phyloP scores from a whole-genome alignment of 30 jellyfish, hydroid and myxozoan species.

The Aurelia coerulea region DNA sequence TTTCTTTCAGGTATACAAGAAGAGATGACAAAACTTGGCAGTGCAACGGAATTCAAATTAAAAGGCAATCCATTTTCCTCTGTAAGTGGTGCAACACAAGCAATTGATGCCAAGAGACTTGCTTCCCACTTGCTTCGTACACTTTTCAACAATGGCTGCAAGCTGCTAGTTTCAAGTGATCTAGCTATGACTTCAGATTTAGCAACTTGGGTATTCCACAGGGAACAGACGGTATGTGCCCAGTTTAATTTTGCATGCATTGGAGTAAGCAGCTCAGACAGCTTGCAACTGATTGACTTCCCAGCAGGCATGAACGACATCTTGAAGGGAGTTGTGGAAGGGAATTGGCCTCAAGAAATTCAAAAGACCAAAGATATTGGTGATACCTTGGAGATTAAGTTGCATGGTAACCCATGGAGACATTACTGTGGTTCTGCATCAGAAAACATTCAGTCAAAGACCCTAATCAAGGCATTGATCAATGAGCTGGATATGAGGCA shows the following conservation, averaged over 20 bases:
- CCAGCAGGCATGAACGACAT: constrained; percentile 37
- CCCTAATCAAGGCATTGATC: constrained; percentile 46
- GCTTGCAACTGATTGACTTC: constrained; percentile 33
- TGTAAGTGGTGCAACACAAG: constrained; percentile 5
- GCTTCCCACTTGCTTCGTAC: constrained; percentile 25
- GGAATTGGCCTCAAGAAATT: constrained; percentile 35
- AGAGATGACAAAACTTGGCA: constrained; percentile 24
- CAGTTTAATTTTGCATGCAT: constrained; percentile 37
- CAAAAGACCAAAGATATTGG: constrained; percentile 3
- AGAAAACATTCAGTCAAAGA: constrained; percentile 43
- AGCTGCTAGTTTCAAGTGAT: constrained; percentile 50
- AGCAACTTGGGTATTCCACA: constrained; percentile 66
- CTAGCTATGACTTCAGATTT: constrained; percentile 21
- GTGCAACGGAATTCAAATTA: constrained; percentile 52
- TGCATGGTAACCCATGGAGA: constrained; percentile 82
- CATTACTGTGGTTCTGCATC: constrained; percentile 29
- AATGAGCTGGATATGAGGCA: constrained; percentile 22
- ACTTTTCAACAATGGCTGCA: constrained; percentile 34
- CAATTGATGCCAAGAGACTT: constrained; percentile 10
- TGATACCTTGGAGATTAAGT: constrained; percentile 37
- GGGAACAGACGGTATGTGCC: constrained; percentile 27
- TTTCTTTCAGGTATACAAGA: constrained; percentile 38
- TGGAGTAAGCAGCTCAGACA: constrained; percentile 52
- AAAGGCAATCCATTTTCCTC: constrained; percentile 43
- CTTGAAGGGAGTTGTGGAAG: constrained; percentile 17